Base-by-base conservation (phyloP, 2,888 invertebrate species). In the Pinctada fucata region DNA sequence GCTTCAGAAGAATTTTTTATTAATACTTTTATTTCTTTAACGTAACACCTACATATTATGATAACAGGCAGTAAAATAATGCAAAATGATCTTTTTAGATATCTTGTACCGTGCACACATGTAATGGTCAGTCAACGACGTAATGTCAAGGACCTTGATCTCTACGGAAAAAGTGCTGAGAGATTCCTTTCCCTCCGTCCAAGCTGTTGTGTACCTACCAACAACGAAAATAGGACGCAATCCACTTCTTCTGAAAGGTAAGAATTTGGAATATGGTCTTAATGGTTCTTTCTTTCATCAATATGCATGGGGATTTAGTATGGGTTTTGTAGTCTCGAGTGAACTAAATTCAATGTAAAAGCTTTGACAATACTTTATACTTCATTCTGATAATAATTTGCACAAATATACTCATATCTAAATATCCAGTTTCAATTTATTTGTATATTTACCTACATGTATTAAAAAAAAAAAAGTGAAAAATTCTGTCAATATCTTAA, bases 51-150 rank as follows among this genome's bases (percentile, higher is more conserved):
- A 31, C 31, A 31, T 31, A 31, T 31, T 31, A 31, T 31, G 31
- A 31, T 31, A 31, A 31, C 31, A 31, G 31, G 31, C 31, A 31
- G 31, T 31, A 31, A 31, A 31, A 31, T 31, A 31, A 58, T 58
- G 6, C 58, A 10, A 13, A 58, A 58, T 58, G 58, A 58, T 10
- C 58, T 10, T 81, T 84, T 16, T 83, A 97, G 96, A 90, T 95
- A 97, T 91, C 94, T 99, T 84, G 94, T 95, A 87, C 96, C 96
- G 0, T 96, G 96, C 89, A 95, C 95, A 31, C 96, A 97, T 93
- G 95, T 97, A 48, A 95, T 96, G 95, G 94, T 96, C 76, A 96
- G 96, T n/a, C 96, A 96, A 93, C 94, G 95, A 79, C 94, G 95
- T 86, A 94, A 95, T 88, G 93, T 96, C 74, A 94, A 95, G 82